phyloP scores from a whole-genome alignment of 30 jellyfish, hydroid and myxozoan species.

The Rhopilema esculentum region DNA sequence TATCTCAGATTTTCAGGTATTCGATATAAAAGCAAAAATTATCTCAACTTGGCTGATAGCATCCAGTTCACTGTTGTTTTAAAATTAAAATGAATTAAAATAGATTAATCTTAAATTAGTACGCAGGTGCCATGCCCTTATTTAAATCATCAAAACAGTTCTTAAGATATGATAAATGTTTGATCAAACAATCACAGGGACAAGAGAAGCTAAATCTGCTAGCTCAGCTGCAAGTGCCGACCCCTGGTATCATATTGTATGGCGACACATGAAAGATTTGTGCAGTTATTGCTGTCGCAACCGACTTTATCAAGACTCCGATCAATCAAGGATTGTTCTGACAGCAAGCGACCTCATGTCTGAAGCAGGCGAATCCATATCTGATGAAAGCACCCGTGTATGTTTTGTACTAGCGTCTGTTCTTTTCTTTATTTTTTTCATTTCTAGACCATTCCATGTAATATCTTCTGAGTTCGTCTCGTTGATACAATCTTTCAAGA shows the following conservation, averaged over 20 bases:
- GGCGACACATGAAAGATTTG: slow-evolving; percentile 59
- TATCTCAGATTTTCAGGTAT: too few species aligned
- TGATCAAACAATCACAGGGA: slow-evolving; percentile 41
- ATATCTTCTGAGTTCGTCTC: too few species aligned
- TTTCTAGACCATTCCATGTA: neutral
- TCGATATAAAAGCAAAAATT: too few species aligned
- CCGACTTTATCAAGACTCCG: slow-evolving; percentile 15
- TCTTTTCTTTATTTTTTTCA: neutral
- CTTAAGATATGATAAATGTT: too few species aligned
- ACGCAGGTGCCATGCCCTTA: too few species aligned
- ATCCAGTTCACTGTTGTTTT: too few species aligned
- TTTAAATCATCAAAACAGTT: too few species aligned
- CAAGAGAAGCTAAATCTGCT: slow-evolving; percentile 75
- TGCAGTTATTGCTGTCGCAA: slow-evolving; percentile 44
- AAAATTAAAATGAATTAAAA: too few species aligned
- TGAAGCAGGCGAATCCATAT: slow-evolving; percentile 42
- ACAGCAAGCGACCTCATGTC: slow-evolving; percentile 53
- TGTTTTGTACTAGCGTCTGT: neutral
- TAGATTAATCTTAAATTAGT: too few species aligned
- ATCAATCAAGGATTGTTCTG: slow-evolving; percentile 1
- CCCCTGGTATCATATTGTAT: slow-evolving; percentile 74
- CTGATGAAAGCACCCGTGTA: slow-evolving; percentile 43
- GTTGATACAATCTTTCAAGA: too few species aligned
- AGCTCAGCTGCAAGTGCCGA: slow-evolving; percentile 20
- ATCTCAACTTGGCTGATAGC: too few species aligned